Percentiles rank a stretch among this genome's conserved stretches.
Evolutionary conservation across 1,140 invertebrate genomes (phyloP).

Genomic region (Schlechtendalia chinensis): DNA sequence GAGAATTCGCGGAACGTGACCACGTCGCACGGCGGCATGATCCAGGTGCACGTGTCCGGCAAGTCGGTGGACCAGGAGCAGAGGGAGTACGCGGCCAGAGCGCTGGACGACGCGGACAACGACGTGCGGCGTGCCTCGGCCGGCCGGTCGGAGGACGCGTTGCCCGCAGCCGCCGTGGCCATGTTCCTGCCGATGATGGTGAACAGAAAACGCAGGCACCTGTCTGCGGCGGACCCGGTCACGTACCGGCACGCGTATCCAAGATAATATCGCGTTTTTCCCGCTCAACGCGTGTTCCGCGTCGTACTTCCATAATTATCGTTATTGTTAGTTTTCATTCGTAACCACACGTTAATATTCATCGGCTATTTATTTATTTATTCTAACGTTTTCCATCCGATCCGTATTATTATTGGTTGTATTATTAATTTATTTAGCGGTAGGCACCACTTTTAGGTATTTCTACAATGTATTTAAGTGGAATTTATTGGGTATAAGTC

Average conservation of each 20-base stretch:
- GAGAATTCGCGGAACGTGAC: conserved; percentile 67
- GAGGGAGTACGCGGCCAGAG: conserved; percentile 58
- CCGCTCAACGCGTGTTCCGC: neutral
- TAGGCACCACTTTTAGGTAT: no score
- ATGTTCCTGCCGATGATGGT: conserved; percentile 75
- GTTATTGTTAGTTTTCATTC: conserved; percentile 26
- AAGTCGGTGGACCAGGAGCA: conserved; percentile 66
- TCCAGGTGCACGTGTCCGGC: conserved; percentile 72
- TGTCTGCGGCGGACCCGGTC: neutral
- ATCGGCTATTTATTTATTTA: conserved; percentile 29
- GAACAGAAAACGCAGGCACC: conserved; percentile 59
- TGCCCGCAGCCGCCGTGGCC: conserved; percentile 71
- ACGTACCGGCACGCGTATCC: conserved; percentile 11
- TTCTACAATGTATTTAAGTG: conserved; percentile 13
- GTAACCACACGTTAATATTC: conserved; percentile 28
- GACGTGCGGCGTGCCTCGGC: conserved; percentile 11
- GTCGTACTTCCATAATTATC: conserved; percentile 15
- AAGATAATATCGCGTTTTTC: conserved; percentile 21
- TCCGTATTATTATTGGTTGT: no score
- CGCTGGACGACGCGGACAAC: conserved; percentile 9
- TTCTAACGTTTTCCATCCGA: neutral
- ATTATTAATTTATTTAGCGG: conserved; percentile 36
- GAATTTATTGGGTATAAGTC: conserved; percentile 21
- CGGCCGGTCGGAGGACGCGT: conserved; percentile 60
- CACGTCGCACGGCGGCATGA: conserved; percentile 70